Conservation (phyloP, 1,140 invertebrate genomes). For the Cyphomyrmex costatus region DNA sequence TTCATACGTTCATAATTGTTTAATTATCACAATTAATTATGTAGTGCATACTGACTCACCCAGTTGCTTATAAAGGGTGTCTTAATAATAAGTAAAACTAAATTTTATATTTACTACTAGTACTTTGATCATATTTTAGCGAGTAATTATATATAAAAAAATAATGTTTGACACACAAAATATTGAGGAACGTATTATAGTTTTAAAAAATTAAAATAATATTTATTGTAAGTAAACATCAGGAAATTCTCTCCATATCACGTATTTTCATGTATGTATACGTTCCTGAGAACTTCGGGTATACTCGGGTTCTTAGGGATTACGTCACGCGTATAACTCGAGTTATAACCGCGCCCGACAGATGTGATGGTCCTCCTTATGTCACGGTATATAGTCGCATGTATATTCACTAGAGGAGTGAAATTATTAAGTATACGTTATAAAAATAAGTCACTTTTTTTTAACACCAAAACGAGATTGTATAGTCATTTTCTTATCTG, state of each 20-base stretch:
- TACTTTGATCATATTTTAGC: neutral
- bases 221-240: neutral
- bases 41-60: neutral
- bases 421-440: too few relatives aligned
- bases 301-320: constrained; percentile 30
- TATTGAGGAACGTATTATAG: neutral
- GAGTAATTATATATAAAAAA: neutral
- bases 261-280: neutral
- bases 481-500: too few relatives aligned
- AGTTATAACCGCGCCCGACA: constrained; percentile 67
- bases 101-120: neutral
- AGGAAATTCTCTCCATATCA: neutral
- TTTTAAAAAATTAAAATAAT: neutral
- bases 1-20: constrained; percentile 8
- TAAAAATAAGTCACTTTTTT: too few relatives aligned
- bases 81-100: constrained; percentile 3
- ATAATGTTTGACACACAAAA: neutral
- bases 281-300: constrained; percentile 58
- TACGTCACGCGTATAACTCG: constrained; percentile 41
- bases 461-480: too few relatives aligned
- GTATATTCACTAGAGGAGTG: neutral
- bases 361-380: neutral
- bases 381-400: neutral
- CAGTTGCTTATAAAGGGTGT: neutral
- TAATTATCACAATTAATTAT: constrained; percentile 34